Evolutionary conservation across 1,140 invertebrate species (phyloP).

Genomic region (Drosophila subobscura): DNA sequence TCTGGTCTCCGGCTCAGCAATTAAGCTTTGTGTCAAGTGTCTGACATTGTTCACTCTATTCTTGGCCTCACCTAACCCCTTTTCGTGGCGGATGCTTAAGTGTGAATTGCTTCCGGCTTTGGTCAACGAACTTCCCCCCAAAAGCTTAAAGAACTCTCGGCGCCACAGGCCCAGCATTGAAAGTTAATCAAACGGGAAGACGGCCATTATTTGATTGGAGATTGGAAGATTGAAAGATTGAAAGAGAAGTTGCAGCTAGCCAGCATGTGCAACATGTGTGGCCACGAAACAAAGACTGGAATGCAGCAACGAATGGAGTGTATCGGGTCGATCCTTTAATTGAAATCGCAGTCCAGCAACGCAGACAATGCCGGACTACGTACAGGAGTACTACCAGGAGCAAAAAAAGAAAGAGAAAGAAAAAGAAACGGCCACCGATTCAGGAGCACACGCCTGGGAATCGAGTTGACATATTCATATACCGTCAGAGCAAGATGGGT

Average conservation of each 20-base stretch:
- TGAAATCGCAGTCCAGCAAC: conserved; percentile 43
- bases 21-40: conserved; percentile 70
- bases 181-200: conserved; percentile 14
- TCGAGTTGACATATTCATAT: conserved; percentile 55
- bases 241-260: conserved; percentile 4
- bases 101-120: conserved; percentile 50
- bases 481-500: neutral
- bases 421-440: conserved; percentile 7
- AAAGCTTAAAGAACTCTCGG: too few relatives aligned
- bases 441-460: conserved; percentile 36
- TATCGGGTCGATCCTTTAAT: conserved; percentile 25
- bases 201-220: neutral
- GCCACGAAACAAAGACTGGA: conserved; percentile 22
- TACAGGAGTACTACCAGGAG: conserved; percentile 1
- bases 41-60: conserved; percentile 9
- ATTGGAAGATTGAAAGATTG: neutral
- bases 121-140: conserved; percentile 60
- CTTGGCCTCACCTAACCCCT: conserved; percentile 1
- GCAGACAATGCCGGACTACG: conserved; percentile 18
- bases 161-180: too few relatives aligned
- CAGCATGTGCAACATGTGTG: neutral
- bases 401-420: conserved; percentile 12
- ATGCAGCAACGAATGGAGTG: conserved; percentile 22
- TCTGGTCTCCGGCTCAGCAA: conserved; percentile 43
- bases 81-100: conserved; percentile 4